Conservation (phyloP, 2,888 invertebrate species). For the Hypsopygia costalis region DNA sequence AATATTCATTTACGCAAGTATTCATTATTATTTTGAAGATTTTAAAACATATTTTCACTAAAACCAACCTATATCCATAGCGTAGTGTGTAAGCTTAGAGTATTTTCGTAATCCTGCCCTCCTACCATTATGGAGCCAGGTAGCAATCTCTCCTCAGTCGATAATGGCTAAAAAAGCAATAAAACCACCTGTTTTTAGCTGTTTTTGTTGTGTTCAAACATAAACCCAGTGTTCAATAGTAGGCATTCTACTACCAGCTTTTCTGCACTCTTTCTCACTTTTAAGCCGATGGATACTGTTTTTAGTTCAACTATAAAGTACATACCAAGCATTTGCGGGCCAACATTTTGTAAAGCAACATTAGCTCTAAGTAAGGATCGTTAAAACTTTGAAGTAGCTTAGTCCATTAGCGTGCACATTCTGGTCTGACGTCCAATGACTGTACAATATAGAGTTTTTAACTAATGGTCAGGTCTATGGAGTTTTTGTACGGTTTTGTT, state of each 20-base stretch:
- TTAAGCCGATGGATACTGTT: conserved; percentile 22
- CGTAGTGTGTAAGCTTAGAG: too few relatives aligned
- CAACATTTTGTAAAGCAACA: conserved; percentile 54
- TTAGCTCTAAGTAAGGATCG: conserved; percentile 65
- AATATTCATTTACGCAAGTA: too few relatives aligned
- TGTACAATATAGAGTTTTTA: conserved; percentile 30
- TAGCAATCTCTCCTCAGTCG: too few relatives aligned
- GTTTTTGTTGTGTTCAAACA: too few relatives aligned
- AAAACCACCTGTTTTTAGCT: too few relatives aligned
- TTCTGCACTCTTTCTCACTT: neutral
- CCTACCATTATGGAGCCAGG: too few relatives aligned
- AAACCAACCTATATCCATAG: too few relatives aligned
- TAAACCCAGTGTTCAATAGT: neutral
- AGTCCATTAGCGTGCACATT: conserved; percentile 58
- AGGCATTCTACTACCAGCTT: neutral
- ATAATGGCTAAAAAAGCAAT: too few relatives aligned
- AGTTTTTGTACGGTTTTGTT: conserved; percentile 1
- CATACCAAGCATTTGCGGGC: conserved; percentile 45
- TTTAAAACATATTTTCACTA: too few relatives aligned
- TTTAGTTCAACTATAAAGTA: conserved; percentile 30
- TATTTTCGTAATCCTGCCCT: too few relatives aligned
- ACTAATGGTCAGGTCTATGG: conserved; percentile 11
- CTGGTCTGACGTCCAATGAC: conserved; percentile 34
- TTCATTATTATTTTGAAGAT: too few relatives aligned
- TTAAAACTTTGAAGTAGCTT: conserved; percentile 69